phyloP scores from a whole-genome alignment of 2,113 vertebrate genomes.

The Oenanthe oenanthe region DNA sequence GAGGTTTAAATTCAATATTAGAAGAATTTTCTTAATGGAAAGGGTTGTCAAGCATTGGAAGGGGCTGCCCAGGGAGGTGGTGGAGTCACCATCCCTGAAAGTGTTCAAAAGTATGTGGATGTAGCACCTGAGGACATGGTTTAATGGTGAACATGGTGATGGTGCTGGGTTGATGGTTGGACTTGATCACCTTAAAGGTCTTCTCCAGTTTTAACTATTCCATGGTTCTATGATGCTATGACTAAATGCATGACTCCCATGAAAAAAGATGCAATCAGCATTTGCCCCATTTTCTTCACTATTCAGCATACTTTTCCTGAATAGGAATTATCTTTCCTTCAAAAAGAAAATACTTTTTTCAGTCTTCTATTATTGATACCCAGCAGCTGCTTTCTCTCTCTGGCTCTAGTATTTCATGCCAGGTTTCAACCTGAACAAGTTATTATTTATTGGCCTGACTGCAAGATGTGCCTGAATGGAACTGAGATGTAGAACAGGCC shows the following conservation, averaged over 20 bases:
- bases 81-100: background rate
- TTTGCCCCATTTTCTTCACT: background rate
- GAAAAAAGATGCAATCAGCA: background rate
- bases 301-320: background rate
- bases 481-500: background rate
- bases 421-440: background rate
- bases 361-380: background rate
- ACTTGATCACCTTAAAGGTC: background rate
- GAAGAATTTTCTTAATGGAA: background rate
- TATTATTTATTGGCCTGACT: background rate
- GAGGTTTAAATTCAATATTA: background rate
- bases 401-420: background rate
- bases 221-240: background rate
- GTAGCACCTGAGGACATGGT: background rate
- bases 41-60: background rate
- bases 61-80: background rate
- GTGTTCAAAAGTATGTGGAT: background rate
- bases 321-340: background rate
- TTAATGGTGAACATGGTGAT: background rate
- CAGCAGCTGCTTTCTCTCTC: background rate
- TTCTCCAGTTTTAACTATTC: background rate
- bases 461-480: background rate
- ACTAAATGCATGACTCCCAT: background rate
- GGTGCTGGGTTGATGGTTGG: background rate
- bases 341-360: background rate